Percentiles rank a stretch among this genome's conserved stretches.
Conservation (phyloP, 1,140 invertebrate genomes). For the Hylaeus anthracinus region DNA sequence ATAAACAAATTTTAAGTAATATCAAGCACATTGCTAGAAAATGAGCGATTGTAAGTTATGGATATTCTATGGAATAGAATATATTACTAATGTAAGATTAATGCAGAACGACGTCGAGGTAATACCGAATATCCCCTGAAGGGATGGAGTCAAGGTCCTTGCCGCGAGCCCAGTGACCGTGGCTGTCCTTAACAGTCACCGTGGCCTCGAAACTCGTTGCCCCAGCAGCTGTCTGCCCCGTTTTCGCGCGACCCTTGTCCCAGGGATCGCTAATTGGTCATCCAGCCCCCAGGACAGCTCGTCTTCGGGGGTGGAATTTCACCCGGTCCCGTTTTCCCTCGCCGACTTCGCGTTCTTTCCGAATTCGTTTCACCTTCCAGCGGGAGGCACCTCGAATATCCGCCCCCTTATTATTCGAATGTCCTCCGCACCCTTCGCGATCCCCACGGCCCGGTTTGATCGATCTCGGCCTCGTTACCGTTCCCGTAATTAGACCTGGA, state of each 20-base stretch:
- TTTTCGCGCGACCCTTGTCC: constrained; percentile 61
- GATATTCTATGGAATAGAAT: too few species aligned
- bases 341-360: constrained; percentile 14
- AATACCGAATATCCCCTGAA: too few species aligned
- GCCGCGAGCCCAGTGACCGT: not conserved
- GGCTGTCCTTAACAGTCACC: constrained; percentile 27
- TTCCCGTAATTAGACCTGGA: constrained; percentile 14
- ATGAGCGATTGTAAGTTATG: too few species aligned
- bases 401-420: constrained; percentile 28
- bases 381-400: not conserved
- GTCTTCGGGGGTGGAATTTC: constrained; percentile 52
- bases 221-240: constrained; percentile 53
- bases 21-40: too few species aligned
- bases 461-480: constrained; percentile 14
- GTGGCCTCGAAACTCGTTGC: constrained; percentile 57
- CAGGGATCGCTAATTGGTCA: constrained; percentile 63
- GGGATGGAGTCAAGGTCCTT: too few species aligned
- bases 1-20: too few species aligned
- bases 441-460: constrained; percentile 4
- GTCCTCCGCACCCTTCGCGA: not conserved
- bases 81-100: too few species aligned
- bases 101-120: too few species aligned
- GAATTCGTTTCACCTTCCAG: constrained; percentile 25
- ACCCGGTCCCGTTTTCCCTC: constrained; percentile 9
- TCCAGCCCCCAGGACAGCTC: constrained; percentile 47